These are phyloP conservation scores for Arctia plantaginis DNA, from an alignment of 2,888 invertebrate genomes.

Conservation along the genomic window DNA sequence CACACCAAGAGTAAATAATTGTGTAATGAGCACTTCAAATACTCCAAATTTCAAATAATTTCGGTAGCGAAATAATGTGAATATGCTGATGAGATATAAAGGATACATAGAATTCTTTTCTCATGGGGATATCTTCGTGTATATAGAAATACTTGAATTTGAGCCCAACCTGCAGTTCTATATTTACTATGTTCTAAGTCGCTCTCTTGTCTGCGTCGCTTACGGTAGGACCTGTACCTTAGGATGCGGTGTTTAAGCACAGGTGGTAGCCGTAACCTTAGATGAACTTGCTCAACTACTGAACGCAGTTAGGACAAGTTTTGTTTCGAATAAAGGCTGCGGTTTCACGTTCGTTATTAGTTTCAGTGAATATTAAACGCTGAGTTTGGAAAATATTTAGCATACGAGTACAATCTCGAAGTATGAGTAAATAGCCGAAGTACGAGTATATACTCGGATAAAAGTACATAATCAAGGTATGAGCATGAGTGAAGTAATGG, in stretches of 20 bases:
- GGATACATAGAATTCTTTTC: no score
- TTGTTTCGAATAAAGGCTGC: conserved; percentile 34
- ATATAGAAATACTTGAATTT: neutral
- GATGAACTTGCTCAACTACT: conserved; percentile 15
- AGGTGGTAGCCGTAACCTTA: conserved; percentile 20
- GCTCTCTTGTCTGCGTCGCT: neutral
- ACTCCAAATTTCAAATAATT: no score
- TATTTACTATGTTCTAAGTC: neutral
- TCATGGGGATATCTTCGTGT: neutral
- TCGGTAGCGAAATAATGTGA: no score
- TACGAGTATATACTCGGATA: neutral
- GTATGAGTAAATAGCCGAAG: neutral
- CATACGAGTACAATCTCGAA: neutral
- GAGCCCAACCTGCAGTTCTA: neutral
- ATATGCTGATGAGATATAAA: no score
- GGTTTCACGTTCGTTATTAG: conserved; percentile 20
- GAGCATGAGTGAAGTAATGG: no score
- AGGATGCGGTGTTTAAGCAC: conserved; percentile 10
- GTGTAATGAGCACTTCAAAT: no score
- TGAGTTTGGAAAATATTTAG: neutral
- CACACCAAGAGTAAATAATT: neutral
- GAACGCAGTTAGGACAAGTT: conserved; percentile 24
- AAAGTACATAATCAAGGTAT: no score
- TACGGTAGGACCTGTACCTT: conserved; percentile 5
- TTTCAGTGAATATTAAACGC: neutral